phyloP scores from a whole-genome alignment of 2,113 vertebrate species.

The Larimichthys polyactis region DNA sequence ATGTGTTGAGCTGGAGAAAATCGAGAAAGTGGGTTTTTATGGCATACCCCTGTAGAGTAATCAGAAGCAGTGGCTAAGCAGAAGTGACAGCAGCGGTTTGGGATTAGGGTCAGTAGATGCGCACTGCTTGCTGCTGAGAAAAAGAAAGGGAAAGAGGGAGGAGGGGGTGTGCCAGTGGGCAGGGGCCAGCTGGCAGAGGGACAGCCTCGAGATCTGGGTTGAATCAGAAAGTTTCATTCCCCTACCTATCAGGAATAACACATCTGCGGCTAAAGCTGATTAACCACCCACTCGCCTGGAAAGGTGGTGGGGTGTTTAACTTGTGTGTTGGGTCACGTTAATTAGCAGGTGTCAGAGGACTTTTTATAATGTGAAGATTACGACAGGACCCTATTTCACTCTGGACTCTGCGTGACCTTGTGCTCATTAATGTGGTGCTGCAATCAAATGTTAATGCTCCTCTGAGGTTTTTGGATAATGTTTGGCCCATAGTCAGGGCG shows the following conservation, averaged over 20 bases:
- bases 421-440: constrained; percentile 40
- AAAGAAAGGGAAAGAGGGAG: constrained; percentile 1
- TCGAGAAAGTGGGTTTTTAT: constrained; percentile 53
- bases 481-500: constrained; percentile 29
- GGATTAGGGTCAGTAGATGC: constrained; percentile 68
- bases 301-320: constrained; percentile 1
- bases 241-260: constrained; percentile 48
- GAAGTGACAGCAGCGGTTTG: constrained; percentile 70
- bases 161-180: constrained; percentile 12
- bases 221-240: constrained; percentile 39
- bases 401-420: constrained; percentile 43
- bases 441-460: constrained; percentile 58
- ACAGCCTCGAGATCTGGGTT: constrained; percentile 38
- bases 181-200: constrained; percentile 58
- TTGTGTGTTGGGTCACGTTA: background rate
- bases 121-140: constrained; percentile 31
- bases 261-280: constrained; percentile 58
- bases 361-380: constrained; percentile 36
- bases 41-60: constrained; percentile 57
- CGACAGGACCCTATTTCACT: constrained; percentile 19
- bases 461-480: constrained; percentile 49
- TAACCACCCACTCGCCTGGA: constrained; percentile 34
- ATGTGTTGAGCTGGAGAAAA: constrained; percentile 50
- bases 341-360: constrained; percentile 56
- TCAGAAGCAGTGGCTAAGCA: constrained; percentile 60